Evolutionary conservation across 2,797 vertebrate genomes (phyloP), one percentile per base, ranked within the genome.

Genomic region (Pelobates cultripes): DNA sequence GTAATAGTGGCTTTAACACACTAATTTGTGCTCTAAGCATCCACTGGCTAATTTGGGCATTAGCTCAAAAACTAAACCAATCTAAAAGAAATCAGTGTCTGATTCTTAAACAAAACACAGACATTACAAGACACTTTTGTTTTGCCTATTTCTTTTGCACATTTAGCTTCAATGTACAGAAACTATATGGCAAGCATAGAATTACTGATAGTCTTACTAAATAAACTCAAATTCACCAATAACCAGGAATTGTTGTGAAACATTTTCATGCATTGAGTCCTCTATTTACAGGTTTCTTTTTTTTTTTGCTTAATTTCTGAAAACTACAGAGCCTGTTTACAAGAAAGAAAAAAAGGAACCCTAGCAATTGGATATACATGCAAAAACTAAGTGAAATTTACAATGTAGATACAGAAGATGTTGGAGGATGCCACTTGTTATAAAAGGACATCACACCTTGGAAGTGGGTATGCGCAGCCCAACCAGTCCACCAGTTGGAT

Each of bases 401-500:
- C 94, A 95, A 86, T 86, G 87, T 89, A 89, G 72, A 91, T 57
- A 71, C 55, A 84, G 84, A 91, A 90, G 90, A 91, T 28, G 28
- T 85, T 91, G 88, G 89, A 78, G 86, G 84, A 88, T 72, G 67
- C 89, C 87, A 89, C 91, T 86, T 86, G 87, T 86, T 88, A 83
- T 91, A 92, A 88, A 89, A 92, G 10, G 68, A 79, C 87, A 89
- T 93, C 96, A 99, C 86, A 97, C 95, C 93, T 97, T 99, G 78
- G 97, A 97, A 63, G 94, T 93, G 75, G 97, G 98, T 86, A 99
- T 97, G 74, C 97, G 93, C 57, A 99, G 93, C 85, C 97, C 98
- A 44, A 98, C 96, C 77, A 99, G 93, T 86, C 98, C 98, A n/a
- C 98, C 98, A 0, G 98, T 99, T 88, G 97, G 94, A 89, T 98